Evolutionary conservation across 2,797 vertebrate genomes (phyloP).

Genomic region (Denticeps clupeoides): DNA sequence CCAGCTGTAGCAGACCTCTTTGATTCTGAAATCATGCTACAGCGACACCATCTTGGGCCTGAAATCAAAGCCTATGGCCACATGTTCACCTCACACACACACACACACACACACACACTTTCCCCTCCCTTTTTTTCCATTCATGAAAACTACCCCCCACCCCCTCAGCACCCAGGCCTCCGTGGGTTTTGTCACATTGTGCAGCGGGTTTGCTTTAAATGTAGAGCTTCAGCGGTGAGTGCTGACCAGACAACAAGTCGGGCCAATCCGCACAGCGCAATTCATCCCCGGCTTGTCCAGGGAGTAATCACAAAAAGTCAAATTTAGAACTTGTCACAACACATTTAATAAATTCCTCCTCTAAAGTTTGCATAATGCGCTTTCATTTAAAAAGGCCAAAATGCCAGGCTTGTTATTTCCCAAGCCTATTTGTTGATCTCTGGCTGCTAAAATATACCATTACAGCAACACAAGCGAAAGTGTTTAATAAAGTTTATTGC

Average conservation of each 20-base stretch:
- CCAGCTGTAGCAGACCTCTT: slow-evolving; percentile 48
- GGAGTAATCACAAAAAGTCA: slow-evolving; percentile 55
- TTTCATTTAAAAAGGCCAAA: slow-evolving; percentile 39
- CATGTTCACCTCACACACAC: slow-evolving; percentile 18
- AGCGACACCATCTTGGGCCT: slow-evolving; percentile 47
- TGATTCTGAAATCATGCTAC: slow-evolving; percentile 43
- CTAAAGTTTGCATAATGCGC: slow-evolving; percentile 48
- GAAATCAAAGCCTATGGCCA: too few relatives aligned
- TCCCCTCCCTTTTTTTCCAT: slow-evolving; percentile 53
- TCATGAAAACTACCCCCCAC: slow-evolving; percentile 46
- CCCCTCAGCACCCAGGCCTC: slow-evolving; percentile 11
- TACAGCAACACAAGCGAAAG: slow-evolving; percentile 51
- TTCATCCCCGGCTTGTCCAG: slow-evolving; percentile 47
- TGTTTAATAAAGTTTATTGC: slow-evolving; percentile 58
- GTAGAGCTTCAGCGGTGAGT: slow-evolving; percentile 54
- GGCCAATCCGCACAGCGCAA: slow-evolving; percentile 56
- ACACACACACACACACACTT: slow-evolving; percentile 36
- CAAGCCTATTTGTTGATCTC: slow-evolving; percentile 51
- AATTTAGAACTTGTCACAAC: slow-evolving; percentile 59
- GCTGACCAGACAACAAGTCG: slow-evolving; percentile 54
- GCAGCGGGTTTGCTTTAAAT: slow-evolving; percentile 72
- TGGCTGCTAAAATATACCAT: slow-evolving; percentile 44
- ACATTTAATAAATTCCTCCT: slow-evolving; percentile 56
- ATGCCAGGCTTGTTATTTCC: slow-evolving; percentile 42
- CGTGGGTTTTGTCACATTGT: slow-evolving; percentile 37